Base-by-base conservation (phyloP, 2,797 vertebrate genomes). In the Semaprochilodus insignis region DNA sequence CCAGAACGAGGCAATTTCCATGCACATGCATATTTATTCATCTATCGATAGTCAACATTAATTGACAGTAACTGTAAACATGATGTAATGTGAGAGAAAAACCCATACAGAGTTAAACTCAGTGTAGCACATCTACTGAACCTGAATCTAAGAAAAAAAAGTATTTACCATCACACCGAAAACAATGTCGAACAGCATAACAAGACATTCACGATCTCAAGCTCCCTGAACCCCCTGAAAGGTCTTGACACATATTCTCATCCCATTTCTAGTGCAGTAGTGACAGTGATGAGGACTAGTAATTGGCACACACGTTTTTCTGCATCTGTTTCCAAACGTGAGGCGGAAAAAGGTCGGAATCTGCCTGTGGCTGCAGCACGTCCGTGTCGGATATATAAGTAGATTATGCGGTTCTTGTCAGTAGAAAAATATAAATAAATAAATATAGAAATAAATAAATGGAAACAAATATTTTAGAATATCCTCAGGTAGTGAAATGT, bases 1-100 rank as follows among this genome's bases (percentile, higher is more conserved):
- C 34, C 21, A 44, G 54, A 60, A 59, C 54, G 36, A 31, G 48
- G 27, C 17, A 34, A 1, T 52, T 54, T 70, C 66, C 86, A 79
- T 87, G 88, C 86, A 81, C 88, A 89, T 89, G 88, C 88, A 81
- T 67, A 69, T 87, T 81, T 87, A 86, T 89, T 89, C 59, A 59
- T 66, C 75, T 60, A 83, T 77, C 78, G 27, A 82, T 83, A 73
- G 76, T 85, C 66, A 72, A 82, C 81, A 65, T 81, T 59, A 82
- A 73, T 74, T 73, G 65, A 85, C 86, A 85, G 62, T 77, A 73
- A 85, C 54, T 89, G 85, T 89, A 86, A 87, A 86, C 87, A 77
- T 90, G 79, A 81, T 81, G 83, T 75, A 70, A 87, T 74, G 80
- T 73, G 76, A 78, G 69, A 69, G 23, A 78, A 76, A 82, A 80